These are phyloP conservation scores for Anastrepha ludens DNA, from an alignment of 1,140 invertebrate genomes.

Conservation along the genomic window DNA sequence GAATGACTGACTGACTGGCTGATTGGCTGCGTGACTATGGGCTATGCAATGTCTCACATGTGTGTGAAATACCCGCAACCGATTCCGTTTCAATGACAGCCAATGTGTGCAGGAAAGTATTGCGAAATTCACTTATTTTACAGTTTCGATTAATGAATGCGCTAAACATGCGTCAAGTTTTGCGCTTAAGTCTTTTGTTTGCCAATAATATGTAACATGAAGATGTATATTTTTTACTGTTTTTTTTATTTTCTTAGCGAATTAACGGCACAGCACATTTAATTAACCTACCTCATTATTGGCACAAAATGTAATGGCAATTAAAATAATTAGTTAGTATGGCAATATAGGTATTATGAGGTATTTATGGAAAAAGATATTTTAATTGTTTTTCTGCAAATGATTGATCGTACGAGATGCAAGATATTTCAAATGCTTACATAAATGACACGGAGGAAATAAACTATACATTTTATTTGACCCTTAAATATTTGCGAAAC, in stretches of 20 bases:
- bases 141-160: slow-evolving; percentile 23
- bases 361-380: background rate
- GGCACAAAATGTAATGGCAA: slow-evolving; percentile 14
- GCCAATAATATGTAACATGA: background rate
- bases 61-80: background rate
- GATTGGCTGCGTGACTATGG: background rate
- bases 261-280: background rate
- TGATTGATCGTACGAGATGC: background rate
- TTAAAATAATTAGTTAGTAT: background rate
- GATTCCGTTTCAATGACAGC: slow-evolving; percentile 28
- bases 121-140: slow-evolving; percentile 22
- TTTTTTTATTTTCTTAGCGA: background rate
- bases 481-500: too few relatives aligned
- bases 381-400: background rate
- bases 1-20: background rate
- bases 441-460: background rate
- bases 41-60: background rate
- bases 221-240: background rate
- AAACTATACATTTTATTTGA: background rate
- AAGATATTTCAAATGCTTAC: background rate
- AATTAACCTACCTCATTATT: slow-evolving; percentile 29
- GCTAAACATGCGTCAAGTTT: background rate
- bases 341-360: background rate
- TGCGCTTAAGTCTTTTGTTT: slow-evolving; percentile 44
- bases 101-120: slow-evolving; percentile 12